Percentiles rank a stretch among this genome's conserved stretches.
Conservation (phyloP, 2,888 invertebrate genomes). For the Nezara viridula region DNA sequence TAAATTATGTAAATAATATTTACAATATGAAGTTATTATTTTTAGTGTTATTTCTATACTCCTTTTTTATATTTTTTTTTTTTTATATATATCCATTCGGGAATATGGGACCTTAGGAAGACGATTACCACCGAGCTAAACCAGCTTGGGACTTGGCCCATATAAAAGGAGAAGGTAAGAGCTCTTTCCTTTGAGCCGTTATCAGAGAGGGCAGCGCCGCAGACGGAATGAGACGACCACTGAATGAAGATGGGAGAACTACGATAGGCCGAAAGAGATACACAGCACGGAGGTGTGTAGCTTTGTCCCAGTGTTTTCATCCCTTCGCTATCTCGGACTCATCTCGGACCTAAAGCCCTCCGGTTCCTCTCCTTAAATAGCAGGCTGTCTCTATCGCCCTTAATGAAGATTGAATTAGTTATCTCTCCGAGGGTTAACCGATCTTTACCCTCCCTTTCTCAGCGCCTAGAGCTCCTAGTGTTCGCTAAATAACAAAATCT, state of each 20-base stretch:
- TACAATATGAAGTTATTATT: background rate
- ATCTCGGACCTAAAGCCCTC: background rate
- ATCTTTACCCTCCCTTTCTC: background rate
- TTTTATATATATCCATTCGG: too few species aligned
- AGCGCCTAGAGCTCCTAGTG: background rate
- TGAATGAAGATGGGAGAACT: background rate
- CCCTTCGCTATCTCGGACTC: background rate
- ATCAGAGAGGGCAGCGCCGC: slow-evolving; percentile 17
- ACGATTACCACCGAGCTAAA: background rate
- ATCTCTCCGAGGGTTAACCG: background rate
- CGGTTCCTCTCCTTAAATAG: background rate
- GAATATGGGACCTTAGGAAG: background rate
- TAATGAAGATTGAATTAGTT: slow-evolving; percentile 41
- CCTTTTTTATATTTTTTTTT: background rate
- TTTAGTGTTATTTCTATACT: background rate
- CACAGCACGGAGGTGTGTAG: background rate
- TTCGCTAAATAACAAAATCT: background rate
- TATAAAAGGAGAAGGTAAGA: background rate
- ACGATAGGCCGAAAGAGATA: background rate
- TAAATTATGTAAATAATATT: too few species aligned
- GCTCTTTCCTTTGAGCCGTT: background rate
- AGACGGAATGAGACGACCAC: slow-evolving; percentile 28
- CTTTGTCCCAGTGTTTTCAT: slow-evolving; percentile 10
- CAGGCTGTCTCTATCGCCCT: background rate
- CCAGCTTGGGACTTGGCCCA: background rate